Evolutionary conservation across 2,797 vertebrate species (phyloP), one percentile per base, ranked within the genome.

Genomic region (Botia kubotai): DNA sequence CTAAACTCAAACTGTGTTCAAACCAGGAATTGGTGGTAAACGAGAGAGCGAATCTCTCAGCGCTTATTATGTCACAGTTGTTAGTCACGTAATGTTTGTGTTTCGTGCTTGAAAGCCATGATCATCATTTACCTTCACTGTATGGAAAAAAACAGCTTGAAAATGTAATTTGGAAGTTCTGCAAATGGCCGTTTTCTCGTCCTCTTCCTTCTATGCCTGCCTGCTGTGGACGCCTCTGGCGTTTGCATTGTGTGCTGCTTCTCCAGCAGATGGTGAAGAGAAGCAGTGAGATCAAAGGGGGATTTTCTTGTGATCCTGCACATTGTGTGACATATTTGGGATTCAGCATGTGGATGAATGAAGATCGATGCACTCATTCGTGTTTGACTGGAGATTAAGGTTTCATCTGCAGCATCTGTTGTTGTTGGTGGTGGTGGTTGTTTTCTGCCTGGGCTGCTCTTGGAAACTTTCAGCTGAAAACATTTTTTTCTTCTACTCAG

Each of bases 181-280:
- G 21, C 33, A 55, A 66, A 80, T 55, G 70, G 50, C 48, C 66
- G 48, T 67, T 36, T 67, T 36, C 48, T 73, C 39, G 66, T 73
- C 50, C 21, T 65, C 21, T 88, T 83, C 72, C 84, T 89, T 81
- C 83, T 92, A 89, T 93, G 92, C 91, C 88, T 85, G 85, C 92
- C 57, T 91, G 89, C 89, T 87, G 85, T 88, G 89, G 86, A 87
- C 86, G 90, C 90, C 88, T 75, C 14, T 89, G 88, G 90, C 79
- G 78, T 89, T 80, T 62, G 4, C 87, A 90, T 89, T 91, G 91
- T 88, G 87, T 87, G 85, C 86, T 87, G 79, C 72, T 68, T 89
- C 89, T 88, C 82, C 86, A 91, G 87, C 92, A 91, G 89, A 90
- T 92, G 92, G 89, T 83, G 88, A 91, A 85, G 86, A 91, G 89